Evolutionary conservation across 64 coral and sea anemone genomes (phyloP), one percentile per base, ranked within the genome.

Genomic region (Actinia equina): DNA sequence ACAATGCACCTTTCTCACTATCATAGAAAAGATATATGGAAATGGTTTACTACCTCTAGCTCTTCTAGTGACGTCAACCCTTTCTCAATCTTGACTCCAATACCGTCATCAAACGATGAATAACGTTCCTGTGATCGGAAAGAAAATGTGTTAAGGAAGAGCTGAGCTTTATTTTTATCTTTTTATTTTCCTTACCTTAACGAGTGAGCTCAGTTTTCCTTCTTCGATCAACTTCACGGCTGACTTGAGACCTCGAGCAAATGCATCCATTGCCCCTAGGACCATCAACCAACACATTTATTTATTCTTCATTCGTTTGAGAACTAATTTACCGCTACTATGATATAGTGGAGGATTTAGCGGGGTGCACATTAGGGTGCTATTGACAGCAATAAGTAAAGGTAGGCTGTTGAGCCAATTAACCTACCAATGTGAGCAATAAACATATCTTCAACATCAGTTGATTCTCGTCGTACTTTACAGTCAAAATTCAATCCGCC

Each of bases 401-500:
- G 45, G 80, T 22, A 18, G 1, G 7, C 46, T 4, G 46, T 49
- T 51, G 0, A 56, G 19, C 18, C 22, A 16, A 7, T 53, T 71
- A 27, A 19, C 87, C 83, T 90, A 96, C 94, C 94, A 51, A 96
- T 90, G 37, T 96, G 94, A 52, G 94, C 64, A 13, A 96, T 96
- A 23, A 96, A 96, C 94, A 96, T 96, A 52, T 96, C 94, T 49
- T 84, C 88, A 11, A 90, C 45, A 71, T 96, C 94, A 11, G 91
- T 96, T 5, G 94, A 96, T 84, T 96, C 94, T 55, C 94, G 87
- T 69, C 94, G 88, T 26, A 96, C 91, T 84, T 96, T 96, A 74
- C 94, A 96, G 80, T 96, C 94, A 83, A 96, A 96, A 85, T 96
- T 96, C 23, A 96, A 79, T 0, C 94, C 94, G 52, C 94, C 94